Conservation (phyloP, 2,113 vertebrate species). For the Orcinus orca region DNA sequence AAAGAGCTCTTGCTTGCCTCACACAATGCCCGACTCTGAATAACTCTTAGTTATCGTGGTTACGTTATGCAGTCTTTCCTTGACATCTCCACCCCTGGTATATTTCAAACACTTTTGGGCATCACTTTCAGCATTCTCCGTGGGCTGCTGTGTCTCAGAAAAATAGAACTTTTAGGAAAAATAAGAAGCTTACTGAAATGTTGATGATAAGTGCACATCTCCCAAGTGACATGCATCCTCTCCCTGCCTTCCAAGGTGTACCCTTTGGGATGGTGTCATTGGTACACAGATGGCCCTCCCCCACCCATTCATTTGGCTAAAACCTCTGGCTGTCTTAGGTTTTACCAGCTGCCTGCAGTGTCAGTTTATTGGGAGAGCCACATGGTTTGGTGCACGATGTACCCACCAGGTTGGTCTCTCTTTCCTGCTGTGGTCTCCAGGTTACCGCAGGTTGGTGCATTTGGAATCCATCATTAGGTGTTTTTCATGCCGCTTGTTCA, state of each 20-base stretch:
- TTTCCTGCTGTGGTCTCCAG: neutral
- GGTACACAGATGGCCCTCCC: neutral
- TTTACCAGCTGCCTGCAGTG: neutral
- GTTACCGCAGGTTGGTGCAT: neutral
- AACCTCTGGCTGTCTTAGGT: neutral
- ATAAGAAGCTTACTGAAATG: neutral
- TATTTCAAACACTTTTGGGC: neutral
- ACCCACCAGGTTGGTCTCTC: neutral
- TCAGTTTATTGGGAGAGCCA: neutral
- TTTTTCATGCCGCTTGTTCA: neutral
- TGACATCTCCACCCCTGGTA: neutral
- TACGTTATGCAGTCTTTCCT: neutral
- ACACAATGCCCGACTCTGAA: neutral
- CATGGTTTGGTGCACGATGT: fast-evolving
- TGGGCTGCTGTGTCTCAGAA: neutral
- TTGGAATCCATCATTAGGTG: neutral
- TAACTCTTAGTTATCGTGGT: neutral
- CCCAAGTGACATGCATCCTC: neutral
- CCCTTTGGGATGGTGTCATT: neutral
- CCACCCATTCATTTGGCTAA: neutral
- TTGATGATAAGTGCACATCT: neutral
- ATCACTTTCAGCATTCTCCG: neutral
- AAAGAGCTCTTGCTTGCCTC: neutral
- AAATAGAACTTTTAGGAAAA: constrained; percentile 33
- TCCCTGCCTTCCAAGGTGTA: neutral